These are phyloP conservation scores for Aurelia sp. DNA, from an alignment of 30 jellyfish, hydroid and myxozoan genomes.

Conservation along the genomic window DNA sequence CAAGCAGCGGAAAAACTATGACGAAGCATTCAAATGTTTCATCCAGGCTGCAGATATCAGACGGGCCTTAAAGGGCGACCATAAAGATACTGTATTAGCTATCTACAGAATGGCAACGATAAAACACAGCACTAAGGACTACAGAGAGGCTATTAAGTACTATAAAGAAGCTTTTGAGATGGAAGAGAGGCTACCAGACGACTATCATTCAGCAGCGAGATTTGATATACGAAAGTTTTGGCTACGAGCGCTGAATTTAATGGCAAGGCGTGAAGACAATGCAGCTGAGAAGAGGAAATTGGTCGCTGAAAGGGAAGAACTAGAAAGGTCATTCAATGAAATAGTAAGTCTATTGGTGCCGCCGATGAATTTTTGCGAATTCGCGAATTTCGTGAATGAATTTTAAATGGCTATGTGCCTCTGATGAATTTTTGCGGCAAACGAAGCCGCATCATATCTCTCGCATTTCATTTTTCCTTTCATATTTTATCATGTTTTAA, in stretches of 20 bases:
- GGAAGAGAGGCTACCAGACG: constrained; percentile 56
- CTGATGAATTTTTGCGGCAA: no score
- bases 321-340: neutral
- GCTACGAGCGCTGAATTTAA: neutral
- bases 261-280: constrained; percentile 9
- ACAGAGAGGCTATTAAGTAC: constrained; percentile 36
- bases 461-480: no score
- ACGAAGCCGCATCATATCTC: no score
- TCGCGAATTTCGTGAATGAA: no score
- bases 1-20: neutral
- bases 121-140: neutral
- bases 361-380: no score
- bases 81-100: constrained; percentile 50
- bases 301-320: neutral
- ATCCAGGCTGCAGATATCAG: constrained; percentile 31
- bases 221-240: constrained; percentile 13
- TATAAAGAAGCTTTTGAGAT: constrained; percentile 67
- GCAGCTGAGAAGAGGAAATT: neutral
- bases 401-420: no score
- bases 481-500: no score
- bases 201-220: constrained; percentile 38
- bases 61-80: constrained; percentile 42
- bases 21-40: constrained; percentile 21
- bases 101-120: constrained; percentile 27
- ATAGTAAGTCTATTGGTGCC: constrained; percentile 4